phyloP scores from a whole-genome alignment of 1,140 invertebrate genomes.

The Chlorops oryzae region DNA sequence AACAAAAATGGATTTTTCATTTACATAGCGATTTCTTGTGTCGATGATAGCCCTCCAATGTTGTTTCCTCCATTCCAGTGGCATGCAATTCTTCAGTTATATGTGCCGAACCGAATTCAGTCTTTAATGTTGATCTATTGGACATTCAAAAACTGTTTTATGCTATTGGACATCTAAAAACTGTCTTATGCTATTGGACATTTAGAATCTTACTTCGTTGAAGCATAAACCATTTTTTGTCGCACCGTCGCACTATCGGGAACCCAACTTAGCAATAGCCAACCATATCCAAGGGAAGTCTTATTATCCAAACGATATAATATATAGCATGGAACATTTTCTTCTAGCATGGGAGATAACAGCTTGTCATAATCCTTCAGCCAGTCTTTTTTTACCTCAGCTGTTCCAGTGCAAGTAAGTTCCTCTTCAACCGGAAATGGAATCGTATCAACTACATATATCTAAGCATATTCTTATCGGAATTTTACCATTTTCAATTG shows the following conservation, averaged over 20 bases:
- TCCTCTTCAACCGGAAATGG: slow-evolving; percentile 61
- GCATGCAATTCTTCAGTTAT: slow-evolving; percentile 60
- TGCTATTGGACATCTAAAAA: too few species aligned
- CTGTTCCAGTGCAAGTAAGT: slow-evolving; percentile 61
- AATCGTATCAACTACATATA: slow-evolving; percentile 16
- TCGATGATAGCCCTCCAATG: slow-evolving; percentile 71
- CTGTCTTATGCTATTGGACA: too few species aligned
- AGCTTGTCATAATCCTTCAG: slow-evolving; percentile 82
- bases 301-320: slow-evolving; percentile 81
- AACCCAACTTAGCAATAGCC: slow-evolving; percentile 92
- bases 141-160: too few species aligned
- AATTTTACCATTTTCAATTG: slow-evolving; percentile 83
- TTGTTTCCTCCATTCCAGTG: slow-evolving; percentile 66
- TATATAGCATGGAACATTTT: slow-evolving; percentile 89
- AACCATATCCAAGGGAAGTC: slow-evolving; percentile 78
- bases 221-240: slow-evolving; percentile 98
- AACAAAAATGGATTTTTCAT: too few species aligned
- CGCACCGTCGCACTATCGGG: slow-evolving; percentile 83
- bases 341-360: slow-evolving; percentile 69
- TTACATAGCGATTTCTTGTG: slow-evolving; percentile 71
- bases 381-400: slow-evolving; percentile 69
- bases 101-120: slow-evolving; percentile 85
- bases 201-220: too few species aligned
- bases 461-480: slow-evolving; percentile 22
- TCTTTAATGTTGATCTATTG: slow-evolving; percentile 93